Evolutionary conservation across 2,113 vertebrate genomes (phyloP).

Genomic region (Cathartes aura): DNA sequence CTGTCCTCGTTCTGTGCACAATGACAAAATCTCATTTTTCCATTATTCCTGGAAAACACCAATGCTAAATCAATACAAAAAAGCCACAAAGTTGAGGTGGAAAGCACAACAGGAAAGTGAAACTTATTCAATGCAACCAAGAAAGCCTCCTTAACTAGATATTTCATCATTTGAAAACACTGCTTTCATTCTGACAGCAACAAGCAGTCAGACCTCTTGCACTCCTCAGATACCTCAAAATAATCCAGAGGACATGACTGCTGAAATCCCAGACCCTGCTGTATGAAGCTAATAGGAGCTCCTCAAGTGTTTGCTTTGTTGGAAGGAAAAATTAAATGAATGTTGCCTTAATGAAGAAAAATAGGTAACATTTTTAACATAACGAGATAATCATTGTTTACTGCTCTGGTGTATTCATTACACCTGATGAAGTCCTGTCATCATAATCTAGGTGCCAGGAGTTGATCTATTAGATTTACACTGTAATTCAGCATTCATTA

Average conservation of each 20-base stretch:
- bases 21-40: neutral
- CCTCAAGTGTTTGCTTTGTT: neutral
- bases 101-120: neutral
- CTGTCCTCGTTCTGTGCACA: neutral
- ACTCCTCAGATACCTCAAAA: neutral
- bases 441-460: neutral
- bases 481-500: neutral
- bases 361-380: neutral
- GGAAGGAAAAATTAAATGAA: neutral
- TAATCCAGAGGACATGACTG: neutral
- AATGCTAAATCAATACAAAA: neutral
- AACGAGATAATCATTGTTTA: neutral
- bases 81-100: neutral
- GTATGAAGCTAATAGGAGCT: neutral
- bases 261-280: neutral
- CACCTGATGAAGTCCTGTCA: neutral
- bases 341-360: conserved; percentile 3
- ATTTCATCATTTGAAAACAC: neutral
- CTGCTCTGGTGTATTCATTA: neutral
- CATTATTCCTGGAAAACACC: neutral
- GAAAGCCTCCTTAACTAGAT: neutral
- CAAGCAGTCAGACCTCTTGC: neutral
- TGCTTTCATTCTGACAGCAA: neutral
- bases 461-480: neutral
- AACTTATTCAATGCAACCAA: neutral